Conservation (phyloP, 2,888 invertebrate species). For the Sipunculus nudus region DNA sequence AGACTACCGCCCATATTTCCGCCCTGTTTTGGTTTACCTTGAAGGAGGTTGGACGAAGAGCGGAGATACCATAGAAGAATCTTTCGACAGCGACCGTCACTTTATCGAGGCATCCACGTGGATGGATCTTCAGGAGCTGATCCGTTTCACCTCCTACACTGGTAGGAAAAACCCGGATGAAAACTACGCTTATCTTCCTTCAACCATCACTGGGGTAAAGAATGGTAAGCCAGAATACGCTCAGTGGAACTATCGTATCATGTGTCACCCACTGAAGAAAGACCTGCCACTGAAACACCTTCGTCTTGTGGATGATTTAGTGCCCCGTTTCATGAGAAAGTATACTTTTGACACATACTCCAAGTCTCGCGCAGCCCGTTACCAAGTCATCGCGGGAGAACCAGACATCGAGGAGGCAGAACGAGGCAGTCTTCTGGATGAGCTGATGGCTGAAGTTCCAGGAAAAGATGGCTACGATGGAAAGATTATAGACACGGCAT, state of each 20-base stretch:
- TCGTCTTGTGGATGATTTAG: constrained; percentile 46
- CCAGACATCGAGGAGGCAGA: constrained; percentile 7
- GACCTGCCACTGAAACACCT: constrained; percentile 42
- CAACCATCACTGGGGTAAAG: constrained; percentile 40
- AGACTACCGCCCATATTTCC: constrained; percentile 53
- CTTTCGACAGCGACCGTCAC: constrained; percentile 55
- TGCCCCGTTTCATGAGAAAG: constrained; percentile 25
- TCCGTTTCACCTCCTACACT: constrained; percentile 47
- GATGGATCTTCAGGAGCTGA: constrained; percentile 47
- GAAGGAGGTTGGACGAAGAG: constrained; percentile 55
- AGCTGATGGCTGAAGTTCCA: constrained; percentile 46
- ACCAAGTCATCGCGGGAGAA: constrained; percentile 9
- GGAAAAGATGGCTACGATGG: constrained; percentile 47
- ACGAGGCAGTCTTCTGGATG: constrained; percentile 34
- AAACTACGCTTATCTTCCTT: constrained; percentile 51
- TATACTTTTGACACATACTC: not conserved
- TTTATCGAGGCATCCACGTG: constrained; percentile 48
- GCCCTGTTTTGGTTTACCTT: constrained; percentile 51
- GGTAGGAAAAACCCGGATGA: constrained; percentile 45
- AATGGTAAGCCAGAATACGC: constrained; percentile 28
- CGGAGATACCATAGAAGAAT: constrained; percentile 45
- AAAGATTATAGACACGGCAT: constrained; percentile 32
- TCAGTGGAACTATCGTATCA: constrained; percentile 44
- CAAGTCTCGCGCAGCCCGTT: constrained; percentile 1
- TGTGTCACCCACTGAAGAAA: constrained; percentile 41